A percentile compares a stretch with the other conserved stretches of the same genome.
Conservation (phyloP, 2,888 invertebrate species). For the Lagria hirta region DNA sequence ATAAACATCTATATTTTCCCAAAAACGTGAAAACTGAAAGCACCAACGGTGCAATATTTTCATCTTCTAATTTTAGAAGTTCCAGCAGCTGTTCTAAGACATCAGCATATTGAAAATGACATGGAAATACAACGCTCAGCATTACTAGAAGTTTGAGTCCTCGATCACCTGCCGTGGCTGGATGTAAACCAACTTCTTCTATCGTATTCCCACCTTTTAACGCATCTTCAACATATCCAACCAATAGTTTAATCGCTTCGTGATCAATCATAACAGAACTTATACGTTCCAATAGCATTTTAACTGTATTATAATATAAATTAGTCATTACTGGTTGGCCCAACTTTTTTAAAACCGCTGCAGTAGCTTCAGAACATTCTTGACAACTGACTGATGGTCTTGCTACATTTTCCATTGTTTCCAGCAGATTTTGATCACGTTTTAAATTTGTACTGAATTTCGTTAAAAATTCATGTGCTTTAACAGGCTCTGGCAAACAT, state of each 20-base stretch:
- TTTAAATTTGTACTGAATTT: slow-evolving; percentile 80
- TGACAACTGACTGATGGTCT: slow-evolving; percentile 90
- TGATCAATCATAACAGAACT: slow-evolving; percentile 96
- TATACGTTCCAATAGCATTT: slow-evolving; percentile 90
- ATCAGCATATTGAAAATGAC: slow-evolving; percentile 86
- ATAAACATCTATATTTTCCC: slow-evolving; percentile 82
- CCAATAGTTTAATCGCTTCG: slow-evolving; percentile 75
- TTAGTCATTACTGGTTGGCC: slow-evolving; percentile 95
- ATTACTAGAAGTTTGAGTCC: slow-evolving; percentile 86
- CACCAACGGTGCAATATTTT: slow-evolving; percentile 76
- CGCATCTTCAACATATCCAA: slow-evolving; percentile 65
- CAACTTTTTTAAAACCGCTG: slow-evolving; percentile 83
- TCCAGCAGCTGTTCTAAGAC: slow-evolving; percentile 75
- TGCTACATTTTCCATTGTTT: slow-evolving; percentile 85
- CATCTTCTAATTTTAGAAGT: slow-evolving; percentile 80
- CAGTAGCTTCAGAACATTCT: slow-evolving; percentile 90
- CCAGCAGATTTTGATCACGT: slow-evolving; percentile 68
- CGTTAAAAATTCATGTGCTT: slow-evolving; percentile 83
- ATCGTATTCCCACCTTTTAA: slow-evolving; percentile 69
- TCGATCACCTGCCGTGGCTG: slow-evolving; percentile 81
- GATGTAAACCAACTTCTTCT: slow-evolving; percentile 77
- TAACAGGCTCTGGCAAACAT: slow-evolving; percentile 89
- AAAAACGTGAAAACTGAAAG: slow-evolving; percentile 83
- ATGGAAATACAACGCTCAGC: slow-evolving; percentile 89
- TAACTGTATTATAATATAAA: slow-evolving; percentile 92